Evolutionary conservation across 2,888 invertebrate genomes (phyloP).

Genomic region (Mamestra brassicae): DNA sequence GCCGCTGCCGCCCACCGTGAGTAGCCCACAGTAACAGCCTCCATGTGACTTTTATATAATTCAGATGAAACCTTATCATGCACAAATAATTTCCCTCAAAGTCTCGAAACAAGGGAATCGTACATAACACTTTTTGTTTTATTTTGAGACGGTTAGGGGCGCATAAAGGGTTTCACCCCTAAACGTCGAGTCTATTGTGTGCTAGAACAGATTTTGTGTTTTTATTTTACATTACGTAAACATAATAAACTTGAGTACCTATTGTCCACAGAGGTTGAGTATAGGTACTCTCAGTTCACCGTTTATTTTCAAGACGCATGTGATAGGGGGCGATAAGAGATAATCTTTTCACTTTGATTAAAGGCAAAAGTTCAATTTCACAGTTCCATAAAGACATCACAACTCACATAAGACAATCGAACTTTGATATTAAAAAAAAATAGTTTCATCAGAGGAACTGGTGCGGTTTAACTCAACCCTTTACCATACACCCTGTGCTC

Average conservation of each 20-base stretch:
- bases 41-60: constrained; percentile 20
- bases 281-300: not conserved
- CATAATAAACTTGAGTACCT: not conserved
- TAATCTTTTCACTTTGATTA: not conserved
- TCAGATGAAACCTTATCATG: constrained; percentile 15
- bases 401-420: not conserved
- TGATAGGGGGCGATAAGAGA: not conserved
- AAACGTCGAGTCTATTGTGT: not conserved
- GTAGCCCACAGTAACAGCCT: constrained; percentile 43
- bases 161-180: not conserved
- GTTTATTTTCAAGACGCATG: not conserved
- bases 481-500: not conserved
- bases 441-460: not conserved
- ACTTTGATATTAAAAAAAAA: not conserved
- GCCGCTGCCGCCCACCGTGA: constrained; percentile 85
- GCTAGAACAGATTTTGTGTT: not conserved
- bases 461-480: not conserved
- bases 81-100: constrained; percentile 8
- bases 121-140: constrained; percentile 19
- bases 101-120: not conserved
- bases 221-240: not conserved
- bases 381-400: not conserved
- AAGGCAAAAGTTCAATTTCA: no score
- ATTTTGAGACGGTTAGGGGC: constrained; percentile 1
- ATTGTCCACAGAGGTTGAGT: not conserved